Evolutionary conservation across 1,140 invertebrate genomes (phyloP).

Genomic region (Daktulosphaira vitifoliae): DNA sequence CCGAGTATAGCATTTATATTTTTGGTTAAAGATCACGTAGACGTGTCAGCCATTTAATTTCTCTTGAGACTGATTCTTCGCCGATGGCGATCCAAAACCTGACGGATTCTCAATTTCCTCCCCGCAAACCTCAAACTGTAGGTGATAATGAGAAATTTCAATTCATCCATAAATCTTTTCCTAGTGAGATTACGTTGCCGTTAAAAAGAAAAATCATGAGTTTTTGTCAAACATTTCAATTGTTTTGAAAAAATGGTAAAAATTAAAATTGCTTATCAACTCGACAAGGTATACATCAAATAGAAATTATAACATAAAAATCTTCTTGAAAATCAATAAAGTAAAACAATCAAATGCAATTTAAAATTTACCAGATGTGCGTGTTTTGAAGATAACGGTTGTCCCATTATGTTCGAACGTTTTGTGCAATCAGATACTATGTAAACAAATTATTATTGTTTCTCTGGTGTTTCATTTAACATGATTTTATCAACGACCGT

Average conservation of each 20-base stretch:
- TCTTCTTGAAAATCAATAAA: no score
- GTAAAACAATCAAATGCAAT: no score
- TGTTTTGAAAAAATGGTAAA: no score
- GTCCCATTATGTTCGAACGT: not conserved
- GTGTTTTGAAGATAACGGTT: constrained; percentile 27
- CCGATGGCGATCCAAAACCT: constrained; percentile 3
- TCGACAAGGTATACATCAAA: no score
- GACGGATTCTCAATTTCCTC: constrained; percentile 28
- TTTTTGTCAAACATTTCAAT: no score
- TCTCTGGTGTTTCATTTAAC: not conserved
- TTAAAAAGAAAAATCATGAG: no score
- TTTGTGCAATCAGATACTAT: no score
- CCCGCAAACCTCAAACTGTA: not conserved
- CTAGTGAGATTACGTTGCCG: no score
- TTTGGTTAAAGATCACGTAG: constrained; percentile 25
- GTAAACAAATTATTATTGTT: not conserved
- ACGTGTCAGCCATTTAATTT: constrained; percentile 23
- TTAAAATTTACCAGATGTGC: constrained; percentile 17
- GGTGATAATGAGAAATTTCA: no score
- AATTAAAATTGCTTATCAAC: no score
- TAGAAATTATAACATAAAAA: no score
- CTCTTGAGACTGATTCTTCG: constrained; percentile 18
- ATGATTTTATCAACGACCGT: not conserved
- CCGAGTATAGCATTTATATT: constrained; percentile 19
- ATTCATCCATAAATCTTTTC: no score